phyloP scores from a whole-genome alignment of 2,113 vertebrate genomes.

The Gallinago paraguaiae region DNA sequence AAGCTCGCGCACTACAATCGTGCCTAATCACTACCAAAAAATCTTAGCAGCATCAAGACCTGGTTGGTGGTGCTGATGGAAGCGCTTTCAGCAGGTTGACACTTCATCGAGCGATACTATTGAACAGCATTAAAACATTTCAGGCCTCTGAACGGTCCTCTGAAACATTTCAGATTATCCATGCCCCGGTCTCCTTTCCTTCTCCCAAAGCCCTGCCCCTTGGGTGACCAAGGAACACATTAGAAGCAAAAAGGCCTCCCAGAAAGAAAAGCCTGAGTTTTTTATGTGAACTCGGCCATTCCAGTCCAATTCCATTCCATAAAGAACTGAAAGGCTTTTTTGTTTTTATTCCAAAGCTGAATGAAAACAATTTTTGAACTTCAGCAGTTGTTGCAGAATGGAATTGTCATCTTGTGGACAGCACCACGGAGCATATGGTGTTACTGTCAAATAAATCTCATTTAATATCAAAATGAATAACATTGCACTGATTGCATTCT shows the following conservation, averaged over 20 bases:
- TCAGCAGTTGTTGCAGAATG: constrained; percentile 56
- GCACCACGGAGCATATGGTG: constrained; percentile 50
- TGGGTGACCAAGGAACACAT: not conserved
- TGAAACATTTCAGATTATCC: not conserved
- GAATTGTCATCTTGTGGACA: constrained; percentile 60
- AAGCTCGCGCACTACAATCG: not conserved
- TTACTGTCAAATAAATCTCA: constrained; percentile 59
- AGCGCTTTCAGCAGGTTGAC: not conserved
- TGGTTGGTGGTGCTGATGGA: not conserved
- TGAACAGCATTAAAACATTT: not conserved
- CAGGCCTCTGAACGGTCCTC: not conserved
- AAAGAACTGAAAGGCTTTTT: constrained; percentile 51
- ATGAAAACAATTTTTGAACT: constrained; percentile 61
- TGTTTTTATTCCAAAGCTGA: constrained; percentile 51
- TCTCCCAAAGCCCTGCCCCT: not conserved
- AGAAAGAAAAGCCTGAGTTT: not conserved
- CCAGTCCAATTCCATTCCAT: not conserved
- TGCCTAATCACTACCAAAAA: not conserved
- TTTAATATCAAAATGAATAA: constrained; percentile 53
- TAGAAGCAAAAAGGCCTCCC: not conserved
- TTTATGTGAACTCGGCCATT: constrained; percentile 40
- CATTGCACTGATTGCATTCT: not conserved
- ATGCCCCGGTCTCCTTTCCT: not conserved
- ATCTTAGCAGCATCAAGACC: not conserved
- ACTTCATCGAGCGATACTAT: not conserved